Evolutionary conservation across 1,140 invertebrate species (phyloP), one percentile per base, ranked within the genome.

Genomic region (Achroia grisella): DNA sequence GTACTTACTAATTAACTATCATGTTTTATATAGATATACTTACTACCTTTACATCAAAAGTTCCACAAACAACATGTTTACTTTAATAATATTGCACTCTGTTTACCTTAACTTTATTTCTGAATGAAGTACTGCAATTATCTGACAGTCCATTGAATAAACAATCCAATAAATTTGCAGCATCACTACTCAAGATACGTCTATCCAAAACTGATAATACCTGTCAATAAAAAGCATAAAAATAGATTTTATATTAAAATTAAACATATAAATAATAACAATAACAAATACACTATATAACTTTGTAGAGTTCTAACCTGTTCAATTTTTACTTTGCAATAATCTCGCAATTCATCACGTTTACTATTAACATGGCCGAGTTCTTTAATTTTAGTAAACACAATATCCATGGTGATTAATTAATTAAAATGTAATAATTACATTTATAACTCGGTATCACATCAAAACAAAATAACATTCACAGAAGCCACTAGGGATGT

Each of bases 61-160:
- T n/a, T n/a, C n/a, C n/a, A n/a, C n/a, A n/a, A n/a, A n/a, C n/a
- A n/a, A n/a, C n/a, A n/a, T n/a, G n/a, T n/a, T n/a, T n/a, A n/a
- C n/a, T n/a, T n/a, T n/a, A n/a, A n/a, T n/a, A n/a, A n/a, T n/a
- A n/a, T n/a, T n/a, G n/a, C n/a, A n/a, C n/a, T n/a, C n/a, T n/a
- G n/a, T n/a, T n/a, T n/a, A 80, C 77, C 66, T 76, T 74, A 1
- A 62, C 47, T 67, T 74, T 75, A 13, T 57, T 44, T 11, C 34
- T 58, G 28, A 15, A 39, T 28, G 37, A 45, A 9, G 42, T n/a
- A 4, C 11, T 31, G 43, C 42, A 39, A 32, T 50, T 63, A 41
- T 76, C 71, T 10, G 60, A 41, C 40, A 75, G 49, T 41, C 74
- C 77, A 56, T 67, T 72, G 4, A 81, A 60, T 32, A 81, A 46